These are phyloP conservation scores for Hermaeophaga mercurialis DNA, from an alignment of 2,888 invertebrate species.

Conservation along the genomic window DNA sequence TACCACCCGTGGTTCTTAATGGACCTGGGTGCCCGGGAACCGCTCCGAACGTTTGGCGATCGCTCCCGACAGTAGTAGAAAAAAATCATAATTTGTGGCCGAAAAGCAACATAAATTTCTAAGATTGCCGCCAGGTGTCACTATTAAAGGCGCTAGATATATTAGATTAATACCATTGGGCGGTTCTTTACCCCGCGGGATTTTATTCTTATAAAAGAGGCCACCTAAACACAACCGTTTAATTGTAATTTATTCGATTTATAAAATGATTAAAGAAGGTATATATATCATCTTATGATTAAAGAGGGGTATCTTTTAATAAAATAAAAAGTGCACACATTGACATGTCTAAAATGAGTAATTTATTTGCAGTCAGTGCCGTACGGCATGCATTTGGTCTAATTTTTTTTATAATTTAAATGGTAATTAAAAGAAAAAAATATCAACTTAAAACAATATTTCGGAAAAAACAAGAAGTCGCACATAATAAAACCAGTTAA, in stretches of 20 bases:
- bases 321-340: not conserved
- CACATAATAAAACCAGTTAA: too few species aligned
- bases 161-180: constrained; percentile 38
- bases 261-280: constrained; percentile 1
- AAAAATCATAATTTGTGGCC: constrained; percentile 40
- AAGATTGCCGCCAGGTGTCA: constrained; percentile 38
- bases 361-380: too few species aligned
- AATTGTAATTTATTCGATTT: constrained; percentile 19
- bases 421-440: too few species aligned
- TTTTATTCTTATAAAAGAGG: constrained; percentile 12
- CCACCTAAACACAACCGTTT: constrained; percentile 18
- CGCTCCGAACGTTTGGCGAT: constrained; percentile 26
- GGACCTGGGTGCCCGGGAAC: constrained; percentile 44
- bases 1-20: constrained; percentile 50
- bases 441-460: too few species aligned
- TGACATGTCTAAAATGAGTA: too few species aligned
- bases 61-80: constrained; percentile 33
- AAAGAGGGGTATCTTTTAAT: too few species aligned
- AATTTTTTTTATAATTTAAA: too few species aligned
- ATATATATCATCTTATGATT: not conserved
- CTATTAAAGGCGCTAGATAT: constrained; percentile 38
- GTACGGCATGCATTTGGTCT: too few species aligned
- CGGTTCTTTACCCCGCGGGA: constrained; percentile 25
- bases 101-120: constrained; percentile 39
- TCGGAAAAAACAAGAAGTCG: too few species aligned